These are phyloP conservation scores for Varanus salvator DNA, from an alignment of 2,113 vertebrate genomes.

Conservation along the genomic window DNA sequence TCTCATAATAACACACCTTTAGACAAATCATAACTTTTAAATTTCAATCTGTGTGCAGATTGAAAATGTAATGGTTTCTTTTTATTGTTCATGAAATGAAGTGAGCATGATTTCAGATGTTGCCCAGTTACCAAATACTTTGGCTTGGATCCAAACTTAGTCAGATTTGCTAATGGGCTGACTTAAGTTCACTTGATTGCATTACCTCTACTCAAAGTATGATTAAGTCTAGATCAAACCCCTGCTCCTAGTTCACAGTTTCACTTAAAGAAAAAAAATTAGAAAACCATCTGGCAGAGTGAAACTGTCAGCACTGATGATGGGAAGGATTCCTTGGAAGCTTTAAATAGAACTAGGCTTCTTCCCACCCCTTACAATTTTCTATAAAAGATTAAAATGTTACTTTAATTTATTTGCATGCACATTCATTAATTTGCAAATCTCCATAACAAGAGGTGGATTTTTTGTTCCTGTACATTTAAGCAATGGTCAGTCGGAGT, in stretches of 20 bases:
- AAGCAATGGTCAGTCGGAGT: neutral
- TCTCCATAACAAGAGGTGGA: neutral
- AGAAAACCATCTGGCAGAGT: neutral
- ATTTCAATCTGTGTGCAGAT: neutral
- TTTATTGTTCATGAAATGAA: fast-evolving
- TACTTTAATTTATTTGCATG: neutral
- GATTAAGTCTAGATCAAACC: neutral
- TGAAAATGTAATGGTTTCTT: neutral
- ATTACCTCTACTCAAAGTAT: fast-evolving
- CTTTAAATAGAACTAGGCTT: neutral
- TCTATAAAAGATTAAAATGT: neutral
- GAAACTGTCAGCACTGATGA: neutral
- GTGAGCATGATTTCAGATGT: neutral
- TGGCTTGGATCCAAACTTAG: neutral
- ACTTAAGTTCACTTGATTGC: neutral
- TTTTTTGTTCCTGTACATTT: neutral
- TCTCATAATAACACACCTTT: neutral
- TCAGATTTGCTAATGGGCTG: neutral
- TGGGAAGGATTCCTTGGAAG: neutral
- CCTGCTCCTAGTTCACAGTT: neutral
- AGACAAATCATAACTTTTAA: neutral
- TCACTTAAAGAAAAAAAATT: neutral
- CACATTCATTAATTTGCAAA: neutral
- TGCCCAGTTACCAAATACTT: neutral
- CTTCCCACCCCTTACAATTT: neutral